Conservation (phyloP, 2,888 invertebrate species). For the Halocaridina rubra region DNA sequence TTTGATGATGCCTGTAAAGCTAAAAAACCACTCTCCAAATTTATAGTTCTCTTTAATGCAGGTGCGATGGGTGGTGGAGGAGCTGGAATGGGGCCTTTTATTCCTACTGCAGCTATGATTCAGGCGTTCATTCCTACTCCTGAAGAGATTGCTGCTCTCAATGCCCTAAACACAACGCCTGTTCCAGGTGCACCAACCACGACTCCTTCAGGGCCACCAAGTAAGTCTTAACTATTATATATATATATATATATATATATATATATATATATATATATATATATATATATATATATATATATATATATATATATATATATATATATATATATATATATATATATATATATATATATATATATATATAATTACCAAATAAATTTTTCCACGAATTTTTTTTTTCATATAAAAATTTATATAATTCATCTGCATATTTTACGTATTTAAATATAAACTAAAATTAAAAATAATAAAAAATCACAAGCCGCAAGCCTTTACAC, state of each 20-base stretch:
- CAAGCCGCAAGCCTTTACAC: no score
- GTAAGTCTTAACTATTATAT: not conserved
- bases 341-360: not conserved
- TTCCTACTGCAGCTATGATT: not conserved
- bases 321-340: not conserved
- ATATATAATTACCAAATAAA: no score
- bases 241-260: not conserved
- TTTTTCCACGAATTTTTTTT: no score
- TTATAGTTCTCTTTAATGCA: no score
- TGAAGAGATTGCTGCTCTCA: not conserved
- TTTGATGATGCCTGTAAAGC: no score
- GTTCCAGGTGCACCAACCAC: not conserved
- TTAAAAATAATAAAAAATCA: no score
- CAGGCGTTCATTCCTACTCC: not conserved
- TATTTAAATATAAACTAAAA: no score
- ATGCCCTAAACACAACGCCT: not conserved
- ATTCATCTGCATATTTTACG: no score
- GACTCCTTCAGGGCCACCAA: not conserved
- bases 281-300: not conserved
- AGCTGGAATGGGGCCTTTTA: not conserved
- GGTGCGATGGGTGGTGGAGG: no score
- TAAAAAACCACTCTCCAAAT: no score
- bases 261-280: not conserved
- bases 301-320: not conserved
- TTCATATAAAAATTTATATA: no score